Evolutionary conservation across 2,113 vertebrate genomes (phyloP), one percentile per base, ranked within the genome.

Genomic region (Centropus unirufus): DNA sequence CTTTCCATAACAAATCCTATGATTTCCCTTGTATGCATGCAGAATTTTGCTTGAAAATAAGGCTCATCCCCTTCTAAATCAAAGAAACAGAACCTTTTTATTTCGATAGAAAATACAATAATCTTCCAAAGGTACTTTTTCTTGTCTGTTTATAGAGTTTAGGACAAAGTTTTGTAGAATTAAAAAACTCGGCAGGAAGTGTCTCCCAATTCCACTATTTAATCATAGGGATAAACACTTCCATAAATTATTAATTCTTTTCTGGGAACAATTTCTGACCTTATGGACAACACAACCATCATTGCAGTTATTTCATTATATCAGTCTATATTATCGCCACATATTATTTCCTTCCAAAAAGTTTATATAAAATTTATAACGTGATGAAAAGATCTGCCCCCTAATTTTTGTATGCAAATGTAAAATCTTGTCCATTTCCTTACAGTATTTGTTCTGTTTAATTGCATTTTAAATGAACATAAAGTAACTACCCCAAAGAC

Each of bases 381-480:
- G 23, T 32, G 89, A 92, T 92, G 74, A 91, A 92, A 95, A 95
- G 92, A 96, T 95, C 94, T 95, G 70, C 54, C 36, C 61, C 69
- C 26, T 94, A 67, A 95, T 96, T 97, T 96, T 92, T 94, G 47
- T 75, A 72, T 89, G 92, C 79, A 97, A 90, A 96, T 95, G 90
- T 87, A 76, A 93, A 92, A 89, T 93, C 88, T 89, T 69, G 61
- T 58, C 90, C 73, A 73, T 94, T 96, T 96, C 78, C 90, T 91
- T 86, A 81, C 51, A 49, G 78, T 96, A 97, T 97, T 97, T 97
- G 94, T 91, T 96, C 91, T 96, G 89, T 67, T 93, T 96, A 96
- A 97, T 97, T 97, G 95, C 89, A 97, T 97, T 97, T 96, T 97
- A 97, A 90, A 97, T 96, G 80, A 96, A 92, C 44, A 74, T 87